Base-by-base conservation (phyloP, 2,797 vertebrate genomes). In the Sebastes hubbsi region DNA sequence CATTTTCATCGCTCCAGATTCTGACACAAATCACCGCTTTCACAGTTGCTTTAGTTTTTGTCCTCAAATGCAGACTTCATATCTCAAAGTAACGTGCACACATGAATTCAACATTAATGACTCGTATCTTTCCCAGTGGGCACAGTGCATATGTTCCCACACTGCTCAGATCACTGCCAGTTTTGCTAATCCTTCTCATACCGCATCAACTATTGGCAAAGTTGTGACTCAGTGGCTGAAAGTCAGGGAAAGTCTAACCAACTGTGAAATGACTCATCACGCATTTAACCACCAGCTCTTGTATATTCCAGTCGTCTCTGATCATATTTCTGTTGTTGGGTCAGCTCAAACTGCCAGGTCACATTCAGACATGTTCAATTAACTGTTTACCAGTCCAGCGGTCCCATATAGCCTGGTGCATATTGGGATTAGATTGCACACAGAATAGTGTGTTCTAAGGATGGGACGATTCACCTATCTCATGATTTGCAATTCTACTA, bases 81-180 rank as follows among this genome's bases (percentile, higher is more conserved):
- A 61, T 70, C 56, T 54, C 18, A 34, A 7, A 78, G 63, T 54
- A 65, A 55, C 59, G 36, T 6, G 1, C 64, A 68, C 61, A 65
- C 42, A 46, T 55, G 20, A 72, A n/a, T 49, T 55, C 38, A 67
- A 58, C 73, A 65, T 68, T 6, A 52, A 52, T 4, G 20, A n/a
- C 49, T 52, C 2, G 8, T 52, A 22, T 6, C 46, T 69, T 56
- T 55, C 74, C 80, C 59, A 36, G 63, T 56, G 54, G 59, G 77
- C 46, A 29, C 70, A 65, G 54, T 24, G 24, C 85, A 89, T 78
- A 78, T 86, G 88, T 63, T 87, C 78, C 49, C 58, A 42, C 80
- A 81, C 54, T 55, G 77, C 79, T 61, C 42, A 32, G 78, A 81
- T 65, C 58, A 12, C 9, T 72, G 75, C 62, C 81, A 78, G 72